These are phyloP conservation scores for Miichthys miiuy DNA, from an alignment of 2,797 vertebrate genomes.

Conservation along the genomic window DNA sequence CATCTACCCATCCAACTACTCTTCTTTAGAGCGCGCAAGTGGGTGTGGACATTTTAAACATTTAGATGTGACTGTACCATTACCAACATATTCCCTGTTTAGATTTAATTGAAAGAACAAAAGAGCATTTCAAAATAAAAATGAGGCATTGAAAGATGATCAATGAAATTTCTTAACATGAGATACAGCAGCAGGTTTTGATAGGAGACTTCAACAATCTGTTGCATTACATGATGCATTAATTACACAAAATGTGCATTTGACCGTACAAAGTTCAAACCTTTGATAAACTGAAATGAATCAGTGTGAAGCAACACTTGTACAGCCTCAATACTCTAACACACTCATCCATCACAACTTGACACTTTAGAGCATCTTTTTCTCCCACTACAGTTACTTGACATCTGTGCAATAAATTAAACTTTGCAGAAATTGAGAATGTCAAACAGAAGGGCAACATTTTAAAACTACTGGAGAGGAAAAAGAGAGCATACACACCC, in stretches of 20 bases:
- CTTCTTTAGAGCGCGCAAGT: constrained; percentile 22
- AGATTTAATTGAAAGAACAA: neutral
- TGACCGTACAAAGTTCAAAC: neutral
- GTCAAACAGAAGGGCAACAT: neutral
- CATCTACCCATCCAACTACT: constrained; percentile 58
- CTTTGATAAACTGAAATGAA: neutral
- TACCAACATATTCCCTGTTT: constrained; percentile 1
- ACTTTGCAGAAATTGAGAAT: neutral
- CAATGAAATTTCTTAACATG: neutral
- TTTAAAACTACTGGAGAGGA: neutral
- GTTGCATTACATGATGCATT: neutral
- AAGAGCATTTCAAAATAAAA: neutral
- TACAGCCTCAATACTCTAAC: constrained; percentile 1
- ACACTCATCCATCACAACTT: constrained; percentile 5
- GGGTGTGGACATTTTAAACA: constrained; percentile 26
- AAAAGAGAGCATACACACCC: neutral
- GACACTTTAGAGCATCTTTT: neutral
- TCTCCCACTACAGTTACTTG: neutral
- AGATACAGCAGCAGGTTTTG: neutral
- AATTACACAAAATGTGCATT: neutral
- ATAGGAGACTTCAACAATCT: neutral
- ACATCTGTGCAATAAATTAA: neutral
- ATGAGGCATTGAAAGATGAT: neutral
- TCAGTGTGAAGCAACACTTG: neutral
- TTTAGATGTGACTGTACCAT: neutral